phyloP scores from a whole-genome alignment of 2,113 vertebrate species.

The Limnothrissa miodon region DNA sequence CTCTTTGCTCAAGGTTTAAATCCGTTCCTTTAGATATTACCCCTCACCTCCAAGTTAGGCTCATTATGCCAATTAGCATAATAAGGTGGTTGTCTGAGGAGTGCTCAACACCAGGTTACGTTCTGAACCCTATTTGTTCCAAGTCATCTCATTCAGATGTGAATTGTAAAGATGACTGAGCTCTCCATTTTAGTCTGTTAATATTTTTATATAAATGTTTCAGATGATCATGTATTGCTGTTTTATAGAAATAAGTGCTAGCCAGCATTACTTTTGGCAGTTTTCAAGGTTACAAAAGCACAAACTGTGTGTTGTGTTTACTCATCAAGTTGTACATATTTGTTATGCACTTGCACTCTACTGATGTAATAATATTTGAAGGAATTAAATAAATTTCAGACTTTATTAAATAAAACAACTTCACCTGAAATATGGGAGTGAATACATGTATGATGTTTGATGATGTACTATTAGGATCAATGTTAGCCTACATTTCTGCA shows the following conservation, averaged over 20 bases:
- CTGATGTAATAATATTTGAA: not conserved
- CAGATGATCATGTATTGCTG: not conserved
- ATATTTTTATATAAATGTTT: not conserved
- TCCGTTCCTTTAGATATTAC: not conserved
- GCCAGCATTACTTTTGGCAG: not conserved
- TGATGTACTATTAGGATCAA: not conserved
- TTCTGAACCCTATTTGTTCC: not conserved
- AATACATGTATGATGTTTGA: not conserved
- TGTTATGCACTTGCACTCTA: slow-evolving; percentile 3
- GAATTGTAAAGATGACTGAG: not conserved
- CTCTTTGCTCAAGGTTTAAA: not conserved
- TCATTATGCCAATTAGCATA: not conserved
- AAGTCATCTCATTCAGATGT: not conserved
- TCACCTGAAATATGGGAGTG: not conserved
- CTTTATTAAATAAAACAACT: not conserved
- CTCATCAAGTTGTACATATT: not conserved
- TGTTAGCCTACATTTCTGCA: not conserved
- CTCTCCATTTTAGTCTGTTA: not conserved
- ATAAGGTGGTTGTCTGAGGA: not conserved
- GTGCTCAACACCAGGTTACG: not conserved
- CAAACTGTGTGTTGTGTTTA: not conserved
- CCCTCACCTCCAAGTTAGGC: slow-evolving; percentile 1
- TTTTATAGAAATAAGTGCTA: slow-evolving; percentile 8
- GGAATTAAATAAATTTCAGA: not conserved
- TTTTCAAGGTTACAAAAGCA: slow-evolving; percentile 3